Evolutionary conservation across 1,140 invertebrate species (phyloP).

Genomic region (Vanessa tameamea): DNA sequence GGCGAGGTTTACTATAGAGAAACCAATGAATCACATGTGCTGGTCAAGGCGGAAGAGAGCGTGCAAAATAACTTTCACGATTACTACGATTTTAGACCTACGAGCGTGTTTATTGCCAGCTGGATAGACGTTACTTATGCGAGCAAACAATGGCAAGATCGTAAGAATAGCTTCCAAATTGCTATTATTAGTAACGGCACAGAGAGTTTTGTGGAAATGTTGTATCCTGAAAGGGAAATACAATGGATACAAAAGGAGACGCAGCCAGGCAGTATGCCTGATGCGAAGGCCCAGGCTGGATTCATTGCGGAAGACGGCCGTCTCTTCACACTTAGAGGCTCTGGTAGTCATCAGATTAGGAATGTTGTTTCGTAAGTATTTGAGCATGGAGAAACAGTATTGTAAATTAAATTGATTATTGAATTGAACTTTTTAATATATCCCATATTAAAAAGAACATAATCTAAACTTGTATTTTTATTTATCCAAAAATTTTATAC

Average conservation of each 20-base stretch:
- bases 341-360: slow-evolving; percentile 91
- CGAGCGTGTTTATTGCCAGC: slow-evolving; percentile 86
- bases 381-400: background rate
- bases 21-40: slow-evolving; percentile 83
- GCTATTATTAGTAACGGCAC: slow-evolving; percentile 90
- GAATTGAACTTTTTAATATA: too few relatives aligned
- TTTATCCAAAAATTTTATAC: background rate
- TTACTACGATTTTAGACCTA: slow-evolving; percentile 83
- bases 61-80: slow-evolving; percentile 87
- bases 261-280: slow-evolving; percentile 85
- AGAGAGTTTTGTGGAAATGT: slow-evolving; percentile 90
- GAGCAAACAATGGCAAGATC: slow-evolving; percentile 70
- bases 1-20: slow-evolving; percentile 91
- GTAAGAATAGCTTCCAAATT: slow-evolving; percentile 89
- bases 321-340: slow-evolving; percentile 87
- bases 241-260: slow-evolving; percentile 93
- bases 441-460: too few relatives aligned
- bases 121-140: slow-evolving; percentile 87
- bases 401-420: too few relatives aligned
- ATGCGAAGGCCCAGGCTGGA: slow-evolving; percentile 95
- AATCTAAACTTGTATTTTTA: background rate
- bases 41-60: slow-evolving; percentile 85
- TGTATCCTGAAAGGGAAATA: slow-evolving; percentile 93
- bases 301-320: slow-evolving; percentile 91
- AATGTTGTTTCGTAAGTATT: slow-evolving; percentile 74